Percentiles rank a stretch among this genome's conserved stretches.
phyloP scores from a whole-genome alignment of 1,140 invertebrate species.

The Ganaspis sp. region DNA sequence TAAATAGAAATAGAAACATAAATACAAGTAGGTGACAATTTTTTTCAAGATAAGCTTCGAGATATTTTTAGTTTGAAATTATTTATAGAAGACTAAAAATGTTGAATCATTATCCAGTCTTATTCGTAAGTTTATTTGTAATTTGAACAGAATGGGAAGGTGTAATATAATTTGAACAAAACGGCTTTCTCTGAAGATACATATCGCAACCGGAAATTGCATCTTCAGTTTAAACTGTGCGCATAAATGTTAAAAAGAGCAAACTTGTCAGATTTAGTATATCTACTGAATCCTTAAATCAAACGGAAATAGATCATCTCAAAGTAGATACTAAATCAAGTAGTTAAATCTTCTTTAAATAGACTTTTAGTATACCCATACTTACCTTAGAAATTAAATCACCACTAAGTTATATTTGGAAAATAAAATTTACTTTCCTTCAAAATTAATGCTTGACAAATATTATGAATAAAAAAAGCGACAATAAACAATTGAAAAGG shows the following conservation, averaged over 20 bases:
- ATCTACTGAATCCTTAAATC: background rate
- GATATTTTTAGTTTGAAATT: too few relatives aligned
- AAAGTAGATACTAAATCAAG: constrained; percentile 20
- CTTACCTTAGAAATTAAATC: background rate
- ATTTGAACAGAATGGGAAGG: background rate
- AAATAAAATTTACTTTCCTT: background rate
- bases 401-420: background rate
- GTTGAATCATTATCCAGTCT: background rate
- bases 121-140: background rate
- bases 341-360: background rate
- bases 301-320: constrained; percentile 8
- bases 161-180: constrained; percentile 8
- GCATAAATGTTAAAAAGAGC: constrained; percentile 18
- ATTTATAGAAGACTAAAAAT: too few relatives aligned
- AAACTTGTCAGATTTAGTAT: constrained; percentile 24
- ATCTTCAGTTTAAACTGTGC: constrained; percentile 12
- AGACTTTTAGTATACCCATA: background rate
- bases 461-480: too few relatives aligned
- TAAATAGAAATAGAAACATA: too few relatives aligned
- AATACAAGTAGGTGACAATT: too few relatives aligned
- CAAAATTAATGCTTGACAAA: too few relatives aligned
- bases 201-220: constrained; percentile 30
- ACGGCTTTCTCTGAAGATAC: constrained; percentile 16
- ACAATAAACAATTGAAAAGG: too few relatives aligned
- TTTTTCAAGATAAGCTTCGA: too few relatives aligned